A percentile compares a stretch with the other conserved stretches of the same genome.
Evolutionary conservation across 2,113 vertebrate species (phyloP).

Genomic region (Panthera tigris): DNA sequence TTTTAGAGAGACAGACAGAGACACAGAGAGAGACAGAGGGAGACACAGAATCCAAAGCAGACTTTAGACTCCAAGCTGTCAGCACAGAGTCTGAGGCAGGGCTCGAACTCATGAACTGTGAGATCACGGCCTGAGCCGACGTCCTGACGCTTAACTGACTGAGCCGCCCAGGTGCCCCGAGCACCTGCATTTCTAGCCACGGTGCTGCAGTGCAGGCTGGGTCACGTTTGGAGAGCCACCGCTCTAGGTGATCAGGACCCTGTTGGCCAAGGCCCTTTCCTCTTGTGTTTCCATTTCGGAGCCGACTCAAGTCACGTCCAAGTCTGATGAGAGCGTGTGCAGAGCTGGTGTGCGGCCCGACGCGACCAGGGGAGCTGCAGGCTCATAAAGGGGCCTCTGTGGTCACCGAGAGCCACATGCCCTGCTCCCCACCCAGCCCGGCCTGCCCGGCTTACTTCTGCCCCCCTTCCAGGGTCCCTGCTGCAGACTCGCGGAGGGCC

Average conservation of each 20-base stretch:
- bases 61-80: no score
- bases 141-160: no score
- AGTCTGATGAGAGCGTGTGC: neutral
- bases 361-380: no score
- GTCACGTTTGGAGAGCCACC: rapidly evolving
- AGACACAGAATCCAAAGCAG: no score
- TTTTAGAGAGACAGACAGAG: no score
- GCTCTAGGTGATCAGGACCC: no score
- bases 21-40: no score
- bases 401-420: neutral
- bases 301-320: neutral
- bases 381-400: rapidly evolving
- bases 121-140: no score
- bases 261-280: rapidly evolving
- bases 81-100: no score
- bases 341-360: no score
- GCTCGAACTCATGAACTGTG: no score
- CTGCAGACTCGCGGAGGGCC: neutral
- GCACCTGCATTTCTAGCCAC: neutral
- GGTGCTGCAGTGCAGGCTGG: rapidly evolving
- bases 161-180: no score
- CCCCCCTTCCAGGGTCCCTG: neutral
- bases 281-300: neutral
- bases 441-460: neutral
- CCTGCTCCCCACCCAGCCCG: rapidly evolving